Percentiles rank a stretch among this genome's conserved stretches.
Evolutionary conservation across 2,113 vertebrate species (phyloP).

Genomic region (Mesocricetus auratus): DNA sequence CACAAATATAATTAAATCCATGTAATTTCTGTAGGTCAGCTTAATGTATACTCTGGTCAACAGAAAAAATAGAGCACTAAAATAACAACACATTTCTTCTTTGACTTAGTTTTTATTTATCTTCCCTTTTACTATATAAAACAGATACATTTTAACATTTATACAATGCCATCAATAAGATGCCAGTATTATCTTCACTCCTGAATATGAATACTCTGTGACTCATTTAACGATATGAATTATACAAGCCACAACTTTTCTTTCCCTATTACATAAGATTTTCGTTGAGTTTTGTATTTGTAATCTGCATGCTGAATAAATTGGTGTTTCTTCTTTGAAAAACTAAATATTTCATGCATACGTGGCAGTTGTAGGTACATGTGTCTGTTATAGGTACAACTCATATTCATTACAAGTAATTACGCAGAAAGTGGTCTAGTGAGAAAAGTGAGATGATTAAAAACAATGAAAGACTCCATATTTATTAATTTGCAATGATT

Average conservation of each 20-base stretch:
- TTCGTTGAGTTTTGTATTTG: slow-evolving; percentile 61
- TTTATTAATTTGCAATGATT: slow-evolving; percentile 82
- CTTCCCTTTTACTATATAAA: slow-evolving; percentile 67
- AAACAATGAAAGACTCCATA: slow-evolving; percentile 75
- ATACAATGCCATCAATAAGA: slow-evolving; percentile 72
- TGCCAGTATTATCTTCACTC: slow-evolving; percentile 66
- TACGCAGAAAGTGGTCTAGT: slow-evolving; percentile 73
- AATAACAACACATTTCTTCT: slow-evolving; percentile 42
- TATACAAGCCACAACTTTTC: slow-evolving; percentile 68
- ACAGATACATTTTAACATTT: slow-evolving; percentile 72
- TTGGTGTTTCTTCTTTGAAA: slow-evolving; percentile 72
- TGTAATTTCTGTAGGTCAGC: slow-evolving; percentile 49
- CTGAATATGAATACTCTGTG: slow-evolving; percentile 68
- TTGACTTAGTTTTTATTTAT: slow-evolving; percentile 74
- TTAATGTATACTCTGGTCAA: slow-evolving; percentile 15
- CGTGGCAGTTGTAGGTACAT: slow-evolving; percentile 76
- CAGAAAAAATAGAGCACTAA: slow-evolving; percentile 53
- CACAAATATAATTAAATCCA: slow-evolving; percentile 36
- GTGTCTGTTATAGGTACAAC: slow-evolving; percentile 78
- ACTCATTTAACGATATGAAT: slow-evolving; percentile 79
- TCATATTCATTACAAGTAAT: slow-evolving; percentile 74
- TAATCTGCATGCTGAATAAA: slow-evolving; percentile 75
- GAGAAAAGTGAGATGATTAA: slow-evolving; percentile 80
- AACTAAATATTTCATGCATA: slow-evolving; percentile 79
- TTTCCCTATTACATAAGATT: slow-evolving; percentile 40